Evolutionary conservation across 2,797 vertebrate species (phyloP).

Genomic region (Chelmon rostratus): DNA sequence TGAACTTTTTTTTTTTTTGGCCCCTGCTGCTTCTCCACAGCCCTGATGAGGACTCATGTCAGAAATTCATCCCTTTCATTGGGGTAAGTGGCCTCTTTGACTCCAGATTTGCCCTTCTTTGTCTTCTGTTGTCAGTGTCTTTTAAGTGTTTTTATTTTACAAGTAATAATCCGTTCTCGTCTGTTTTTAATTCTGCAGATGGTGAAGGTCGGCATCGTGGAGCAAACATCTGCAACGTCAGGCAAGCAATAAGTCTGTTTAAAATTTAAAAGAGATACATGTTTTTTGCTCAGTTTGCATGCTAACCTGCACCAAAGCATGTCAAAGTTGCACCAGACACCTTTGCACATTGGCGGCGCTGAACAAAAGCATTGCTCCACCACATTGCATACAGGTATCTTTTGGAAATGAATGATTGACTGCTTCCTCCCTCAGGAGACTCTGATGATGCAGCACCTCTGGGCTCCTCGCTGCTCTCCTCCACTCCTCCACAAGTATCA

Average conservation of each 20-base stretch:
- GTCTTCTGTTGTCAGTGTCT: too few species aligned
- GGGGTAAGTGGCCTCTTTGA: conserved; percentile 87
- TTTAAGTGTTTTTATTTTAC: not conserved
- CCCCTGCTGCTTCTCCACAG: conserved; percentile 76
- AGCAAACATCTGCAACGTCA: conserved; percentile 94
- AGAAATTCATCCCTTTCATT: conserved; percentile 98
- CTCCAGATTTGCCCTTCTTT: not conserved
- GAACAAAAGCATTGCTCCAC: not conserved
- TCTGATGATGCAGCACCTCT: conserved; percentile 95
- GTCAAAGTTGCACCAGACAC: not conserved
- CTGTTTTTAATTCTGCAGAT: conserved; percentile 83
- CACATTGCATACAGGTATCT: fast-evolving
- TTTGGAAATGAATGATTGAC: not conserved
- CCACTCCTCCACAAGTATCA: conserved; percentile 93
- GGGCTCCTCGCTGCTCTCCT: conserved; percentile 89
- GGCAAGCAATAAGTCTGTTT: conserved; percentile 78
- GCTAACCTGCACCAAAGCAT: not conserved
- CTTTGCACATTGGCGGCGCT: not conserved
- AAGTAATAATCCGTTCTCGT: not conserved
- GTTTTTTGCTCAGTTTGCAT: not conserved
- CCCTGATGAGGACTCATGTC: conserved; percentile 96
- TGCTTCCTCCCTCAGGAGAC: conserved; percentile 88
- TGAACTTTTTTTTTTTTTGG: conserved; percentile 10
- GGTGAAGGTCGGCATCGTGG: conserved; percentile 97
- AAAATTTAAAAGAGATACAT: not conserved